Base-by-base conservation (phyloP, 2,888 invertebrate genomes). In the Cheilosia variabilis region DNA sequence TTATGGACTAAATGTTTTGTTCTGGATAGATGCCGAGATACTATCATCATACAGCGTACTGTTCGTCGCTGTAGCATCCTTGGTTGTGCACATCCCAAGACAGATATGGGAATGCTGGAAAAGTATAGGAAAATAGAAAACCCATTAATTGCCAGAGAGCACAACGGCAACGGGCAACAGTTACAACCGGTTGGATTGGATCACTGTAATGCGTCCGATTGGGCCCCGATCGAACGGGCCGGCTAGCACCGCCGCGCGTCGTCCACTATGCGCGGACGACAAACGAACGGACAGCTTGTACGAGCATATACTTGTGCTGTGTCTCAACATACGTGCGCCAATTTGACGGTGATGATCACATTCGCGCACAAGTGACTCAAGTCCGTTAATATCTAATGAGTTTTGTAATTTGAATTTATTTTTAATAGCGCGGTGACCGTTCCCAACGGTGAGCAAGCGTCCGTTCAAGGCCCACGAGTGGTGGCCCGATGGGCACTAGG, bases 1-100 rank as follows among this genome's bases (percentile, higher is more conserved):
- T 81, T 86, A 81, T 86, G 81, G 77, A 86, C 86, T 86, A 86
- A 86, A 86, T 86, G 81, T 81, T 86, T 81, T 86, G 86, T 86
- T 86, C 86, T 86, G 76, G 57, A 86, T 86, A 81, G 86, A 86
- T 81, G 81, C 65, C 72, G 45, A 76, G 86, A 80, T 86, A 84
- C 80, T 66, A 84, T 84, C 84, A 84, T 84, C 83, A 81, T 68
- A 34, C 52, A 22, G 27, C 27, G 27, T 6, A 27, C 27, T 7
- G 27, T 7, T 1, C 27, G 27, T 27, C 27, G 27, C 6, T 27
- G 1, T 6, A 27, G 63, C 34, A 81, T 86, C 86, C 81, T 81
- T 45, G 55, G 57, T 27, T 80, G 76, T 76, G 80, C 66, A 37
- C 13, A 80, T 80, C 81, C 69, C 81, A 52, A 52, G 24, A 15